These are phyloP conservation scores for Pammene aurita DNA, from an alignment of 2,888 invertebrate species.

Conservation along the genomic window DNA sequence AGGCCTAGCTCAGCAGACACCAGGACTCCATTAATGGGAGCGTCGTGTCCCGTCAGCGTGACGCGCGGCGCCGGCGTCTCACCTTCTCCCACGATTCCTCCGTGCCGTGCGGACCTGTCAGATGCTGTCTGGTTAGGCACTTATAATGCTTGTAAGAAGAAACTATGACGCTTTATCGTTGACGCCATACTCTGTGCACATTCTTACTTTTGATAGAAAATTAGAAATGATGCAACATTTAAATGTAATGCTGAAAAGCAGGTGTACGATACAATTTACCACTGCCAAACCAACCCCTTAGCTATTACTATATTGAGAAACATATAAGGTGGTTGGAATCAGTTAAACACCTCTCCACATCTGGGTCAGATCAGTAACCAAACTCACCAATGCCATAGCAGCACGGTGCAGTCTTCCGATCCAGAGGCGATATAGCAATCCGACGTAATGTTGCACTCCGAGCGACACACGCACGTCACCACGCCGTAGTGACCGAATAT, in stretches of 20 bases:
- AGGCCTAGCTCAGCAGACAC: slow-evolving; percentile 99
- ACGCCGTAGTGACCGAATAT: slow-evolving; percentile 99
- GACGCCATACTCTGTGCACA: too few relatives aligned
- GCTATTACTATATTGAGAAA: too few relatives aligned
- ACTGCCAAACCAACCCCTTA: too few relatives aligned
- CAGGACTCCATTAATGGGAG: slow-evolving; percentile 96
- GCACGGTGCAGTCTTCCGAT: slow-evolving; percentile 98
- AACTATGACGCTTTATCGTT: background rate
- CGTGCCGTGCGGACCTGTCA: slow-evolving; percentile 90
- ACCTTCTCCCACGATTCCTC: slow-evolving; percentile 98
- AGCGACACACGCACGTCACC: slow-evolving; percentile 98
- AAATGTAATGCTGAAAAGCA: too few relatives aligned
- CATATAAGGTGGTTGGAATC: too few relatives aligned
- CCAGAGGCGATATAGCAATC: slow-evolving; percentile 99
- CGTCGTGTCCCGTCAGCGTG: slow-evolving; percentile 98
- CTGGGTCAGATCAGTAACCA: too few relatives aligned
- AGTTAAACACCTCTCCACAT: too few relatives aligned
- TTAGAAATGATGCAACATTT: too few relatives aligned
- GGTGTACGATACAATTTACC: too few relatives aligned
- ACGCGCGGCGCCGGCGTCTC: slow-evolving; percentile 98
- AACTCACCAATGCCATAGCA: slow-evolving; percentile 97
- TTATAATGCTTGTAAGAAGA: background rate
- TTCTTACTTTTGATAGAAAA: too few relatives aligned
- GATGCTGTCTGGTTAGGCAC: slow-evolving; percentile 82
- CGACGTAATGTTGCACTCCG: slow-evolving; percentile 99